Conservation (phyloP, 2,113 vertebrate genomes). For the Beaufortia kweichowensis region DNA sequence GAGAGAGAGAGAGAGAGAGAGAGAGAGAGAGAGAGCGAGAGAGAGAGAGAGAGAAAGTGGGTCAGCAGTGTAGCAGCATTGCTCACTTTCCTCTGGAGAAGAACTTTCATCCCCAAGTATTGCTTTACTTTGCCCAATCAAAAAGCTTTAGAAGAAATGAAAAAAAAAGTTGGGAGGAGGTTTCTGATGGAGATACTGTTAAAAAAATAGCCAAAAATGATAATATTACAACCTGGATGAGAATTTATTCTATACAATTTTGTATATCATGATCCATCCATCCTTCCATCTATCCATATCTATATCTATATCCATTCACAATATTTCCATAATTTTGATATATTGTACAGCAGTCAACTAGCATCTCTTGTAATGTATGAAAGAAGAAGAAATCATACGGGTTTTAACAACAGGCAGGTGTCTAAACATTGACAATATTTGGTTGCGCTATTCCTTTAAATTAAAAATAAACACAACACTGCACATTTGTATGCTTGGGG, state of each 20-base stretch:
- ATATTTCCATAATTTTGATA: too few relatives aligned
- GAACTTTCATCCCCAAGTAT: slow-evolving; percentile 40
- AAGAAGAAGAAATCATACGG: background rate
- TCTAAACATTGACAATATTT: background rate
- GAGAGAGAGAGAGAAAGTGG: slow-evolving; percentile 47
- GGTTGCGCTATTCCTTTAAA: background rate
- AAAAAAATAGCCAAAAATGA: background rate
- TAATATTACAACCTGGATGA: too few relatives aligned
- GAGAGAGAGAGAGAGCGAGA: background rate
- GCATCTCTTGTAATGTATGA: background rate
- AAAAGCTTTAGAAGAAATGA: background rate
- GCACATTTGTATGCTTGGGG: slow-evolving; percentile 43
- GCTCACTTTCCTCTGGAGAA: slow-evolving; percentile 30
- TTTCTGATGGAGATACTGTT: slow-evolving; percentile 24
- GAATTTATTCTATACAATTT: too few relatives aligned
- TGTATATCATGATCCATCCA: too few relatives aligned
- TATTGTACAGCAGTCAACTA: too few relatives aligned
- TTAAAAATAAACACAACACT: slow-evolving; percentile 28
- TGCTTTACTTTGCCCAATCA: slow-evolving; percentile 39
- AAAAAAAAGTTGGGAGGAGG: slow-evolving; percentile 6
- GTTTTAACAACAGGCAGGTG: background rate
- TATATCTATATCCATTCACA: too few relatives aligned
- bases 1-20: slow-evolving; percentile 12
- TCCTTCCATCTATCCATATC: too few relatives aligned
- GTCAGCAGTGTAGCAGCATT: slow-evolving; percentile 44